Evolutionary conservation across 2,113 vertebrate species (phyloP).

Genomic region (Tachysurus vachellii): DNA sequence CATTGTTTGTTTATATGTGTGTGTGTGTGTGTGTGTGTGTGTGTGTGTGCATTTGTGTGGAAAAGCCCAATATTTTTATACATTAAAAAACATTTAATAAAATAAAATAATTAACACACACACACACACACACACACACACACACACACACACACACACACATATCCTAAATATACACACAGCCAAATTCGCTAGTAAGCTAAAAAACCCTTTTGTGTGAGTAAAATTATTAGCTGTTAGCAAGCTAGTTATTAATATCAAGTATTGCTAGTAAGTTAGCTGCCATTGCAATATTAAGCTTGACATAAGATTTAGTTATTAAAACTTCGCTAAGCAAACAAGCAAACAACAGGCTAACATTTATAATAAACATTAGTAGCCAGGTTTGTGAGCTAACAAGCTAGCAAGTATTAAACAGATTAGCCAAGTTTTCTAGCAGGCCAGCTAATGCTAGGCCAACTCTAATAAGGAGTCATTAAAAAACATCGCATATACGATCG

Average conservation of each 20-base stretch:
- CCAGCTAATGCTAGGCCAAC: not conserved
- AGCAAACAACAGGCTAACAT: not conserved
- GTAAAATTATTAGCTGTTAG: not conserved
- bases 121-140: too few species aligned
- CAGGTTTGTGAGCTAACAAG: not conserved
- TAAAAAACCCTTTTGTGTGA: not conserved
- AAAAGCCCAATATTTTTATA: too few species aligned
- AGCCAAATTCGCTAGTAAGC: not conserved
- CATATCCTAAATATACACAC: not conserved
- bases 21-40: too few species aligned
- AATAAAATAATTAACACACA: too few species aligned
- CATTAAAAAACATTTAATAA: too few species aligned
- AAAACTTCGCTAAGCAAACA: not conserved
- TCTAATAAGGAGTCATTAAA: not conserved
- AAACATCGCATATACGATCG: not conserved
- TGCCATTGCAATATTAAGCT: not conserved
- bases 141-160: too few species aligned
- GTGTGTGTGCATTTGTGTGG: too few species aligned
- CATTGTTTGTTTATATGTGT: too few species aligned
- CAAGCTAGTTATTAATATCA: not conserved
- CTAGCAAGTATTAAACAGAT: not conserved
- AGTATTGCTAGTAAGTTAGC: not conserved
- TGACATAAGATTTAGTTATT: not conserved
- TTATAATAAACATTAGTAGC: not conserved
- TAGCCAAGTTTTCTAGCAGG: not conserved